phyloP scores from a whole-genome alignment of 2,797 vertebrate genomes.

The Sibirionetta formosa region DNA sequence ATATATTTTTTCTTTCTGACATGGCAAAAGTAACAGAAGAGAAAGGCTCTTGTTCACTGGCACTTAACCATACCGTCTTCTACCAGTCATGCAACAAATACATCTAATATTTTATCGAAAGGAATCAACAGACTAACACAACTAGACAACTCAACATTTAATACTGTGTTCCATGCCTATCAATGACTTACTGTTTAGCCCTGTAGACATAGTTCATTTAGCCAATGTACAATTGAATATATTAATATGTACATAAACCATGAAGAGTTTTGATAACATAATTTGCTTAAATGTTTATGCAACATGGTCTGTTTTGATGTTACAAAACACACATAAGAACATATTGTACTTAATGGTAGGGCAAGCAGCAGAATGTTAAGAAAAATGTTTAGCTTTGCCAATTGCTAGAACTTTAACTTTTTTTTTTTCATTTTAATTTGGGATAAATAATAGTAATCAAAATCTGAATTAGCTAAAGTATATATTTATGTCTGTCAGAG shows the following conservation, averaged over 20 bases:
- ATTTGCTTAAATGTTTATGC: constrained; percentile 39
- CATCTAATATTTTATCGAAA: not conserved
- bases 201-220: not conserved
- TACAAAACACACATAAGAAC: constrained; percentile 16
- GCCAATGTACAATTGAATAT: not conserved
- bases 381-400: constrained; percentile 56
- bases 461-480: not conserved
- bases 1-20: constrained; percentile 34
- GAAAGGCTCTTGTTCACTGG: constrained; percentile 29
- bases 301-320: constrained; percentile 24
- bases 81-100: constrained; percentile 52
- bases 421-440: not conserved
- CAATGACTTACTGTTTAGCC: not conserved
- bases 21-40: constrained; percentile 11
- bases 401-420: constrained; percentile 16
- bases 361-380: constrained; percentile 39
- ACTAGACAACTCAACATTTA: not conserved
- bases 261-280: constrained; percentile 5
- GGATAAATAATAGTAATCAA: not conserved
- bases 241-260: not conserved
- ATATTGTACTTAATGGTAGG: constrained; percentile 47
- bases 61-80: constrained; percentile 38
- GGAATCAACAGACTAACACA: not conserved
- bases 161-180: not conserved
- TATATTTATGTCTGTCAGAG: not conserved